phyloP scores from a whole-genome alignment of 2,797 vertebrate genomes.

The Pelodytes ibericus region DNA sequence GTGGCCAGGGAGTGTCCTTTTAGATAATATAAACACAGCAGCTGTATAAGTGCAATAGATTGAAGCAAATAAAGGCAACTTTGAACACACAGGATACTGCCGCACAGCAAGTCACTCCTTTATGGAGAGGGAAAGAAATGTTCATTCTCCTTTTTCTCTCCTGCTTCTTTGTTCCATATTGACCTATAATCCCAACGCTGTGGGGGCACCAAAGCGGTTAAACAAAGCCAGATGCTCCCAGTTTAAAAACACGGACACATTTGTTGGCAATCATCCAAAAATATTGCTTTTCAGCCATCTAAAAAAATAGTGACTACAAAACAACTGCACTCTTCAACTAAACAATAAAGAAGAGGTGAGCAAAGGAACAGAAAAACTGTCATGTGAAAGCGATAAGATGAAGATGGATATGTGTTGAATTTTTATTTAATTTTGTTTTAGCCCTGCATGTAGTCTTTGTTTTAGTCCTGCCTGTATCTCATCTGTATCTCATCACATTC shows the following conservation, averaged over 20 bases:
- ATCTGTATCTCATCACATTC: too few species aligned
- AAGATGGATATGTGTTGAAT: too few species aligned
- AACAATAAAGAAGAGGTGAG: too few species aligned
- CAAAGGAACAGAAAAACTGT: too few species aligned
- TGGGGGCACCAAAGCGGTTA: slow-evolving; percentile 41
- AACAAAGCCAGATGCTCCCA: slow-evolving; percentile 47
- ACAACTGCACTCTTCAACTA: too few species aligned
- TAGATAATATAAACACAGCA: slow-evolving; percentile 25
- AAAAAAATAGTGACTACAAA: slow-evolving; percentile 16
- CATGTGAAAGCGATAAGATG: too few species aligned
- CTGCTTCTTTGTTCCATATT: slow-evolving; percentile 22
- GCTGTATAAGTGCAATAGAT: slow-evolving; percentile 27
- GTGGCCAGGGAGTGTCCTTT: slow-evolving; percentile 12
- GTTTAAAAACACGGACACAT: background rate
- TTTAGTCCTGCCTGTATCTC: too few species aligned
- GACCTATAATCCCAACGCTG: slow-evolving; percentile 44
- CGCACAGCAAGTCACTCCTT: slow-evolving; percentile 31
- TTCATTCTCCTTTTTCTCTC: slow-evolving; percentile 6
- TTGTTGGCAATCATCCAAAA: slow-evolving; percentile 24
- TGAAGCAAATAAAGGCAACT: slow-evolving; percentile 24
- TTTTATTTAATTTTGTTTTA: too few species aligned
- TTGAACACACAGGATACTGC: slow-evolving; percentile 11
- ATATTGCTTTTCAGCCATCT: slow-evolving; percentile 25
- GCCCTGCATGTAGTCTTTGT: too few species aligned
- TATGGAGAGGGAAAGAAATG: slow-evolving; percentile 31